Base-by-base conservation (phyloP, 2,888 invertebrate genomes). In the Polyommatus iphigenia region DNA sequence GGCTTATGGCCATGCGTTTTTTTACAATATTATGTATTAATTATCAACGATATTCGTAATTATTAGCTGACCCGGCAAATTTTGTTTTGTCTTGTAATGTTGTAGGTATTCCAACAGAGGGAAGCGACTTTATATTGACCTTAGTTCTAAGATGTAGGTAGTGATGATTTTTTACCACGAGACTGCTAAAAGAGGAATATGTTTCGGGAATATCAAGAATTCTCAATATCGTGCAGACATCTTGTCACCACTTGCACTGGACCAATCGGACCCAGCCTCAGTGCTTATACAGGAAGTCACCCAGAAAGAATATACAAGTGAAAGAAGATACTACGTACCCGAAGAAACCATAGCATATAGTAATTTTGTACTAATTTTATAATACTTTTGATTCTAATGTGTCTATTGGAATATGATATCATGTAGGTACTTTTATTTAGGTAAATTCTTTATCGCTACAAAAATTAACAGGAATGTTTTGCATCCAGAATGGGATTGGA, bases 381-480 rank as follows among this genome's bases (percentile, higher is more conserved):
- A 6, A 67, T 32, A n/a, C n/a, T n/a, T n/a, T n/a, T n/a, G 1
- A 29, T 15, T 67, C 5, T 54, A 54, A 7, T 67, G 20, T 46
- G 73, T 5, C 73, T 46, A 46, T 73, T 73, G 73, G 73, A 73
- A 73, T 73, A 73, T 73, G 46, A 10, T 73, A 72, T 67, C 13
- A 29, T 6, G 1, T 54, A 4, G n/a, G n/a, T n/a, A 50, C 54
- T 15, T 54, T 18, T 54, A 15, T 54, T 46, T 46, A 41, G 7
- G 10, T 7, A 10, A 41, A 41, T 41, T 41, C 41, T 41, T 7
- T 7, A 10, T 46, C 46, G 3, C 24, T 24, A 3, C 15, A 29
- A 62, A 29, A 10, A 13, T 7, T 29, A 1, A 54, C 54, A 29
- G 15, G 18, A 67, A 67, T 29, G 29, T 67, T 18, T 67, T 32